Percentiles rank a stretch among this genome's conserved stretches.
These are phyloP conservation scores for Pachycephala philippinensis DNA, from an alignment of 2,113 vertebrate genomes.

Conservation along the genomic window DNA sequence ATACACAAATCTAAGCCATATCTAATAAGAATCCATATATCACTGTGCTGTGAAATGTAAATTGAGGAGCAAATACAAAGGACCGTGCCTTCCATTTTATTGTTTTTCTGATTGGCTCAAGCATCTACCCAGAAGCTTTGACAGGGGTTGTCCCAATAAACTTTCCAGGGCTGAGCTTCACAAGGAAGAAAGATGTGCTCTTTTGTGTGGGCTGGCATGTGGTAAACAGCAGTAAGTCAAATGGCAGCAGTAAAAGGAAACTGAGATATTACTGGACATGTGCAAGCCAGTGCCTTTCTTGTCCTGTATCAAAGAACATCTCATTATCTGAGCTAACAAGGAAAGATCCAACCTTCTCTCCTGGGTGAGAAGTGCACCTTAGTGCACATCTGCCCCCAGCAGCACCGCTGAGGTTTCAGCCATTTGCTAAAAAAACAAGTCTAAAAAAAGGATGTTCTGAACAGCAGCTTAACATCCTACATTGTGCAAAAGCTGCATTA, in stretches of 20 bases:
- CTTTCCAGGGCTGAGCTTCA: neutral
- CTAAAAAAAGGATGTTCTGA: neutral
- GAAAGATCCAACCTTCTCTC: neutral
- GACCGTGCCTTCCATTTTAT: neutral
- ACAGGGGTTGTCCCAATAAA: neutral
- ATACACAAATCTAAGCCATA: neutral
- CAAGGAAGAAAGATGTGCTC: neutral
- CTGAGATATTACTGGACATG: neutral
- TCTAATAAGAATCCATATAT: neutral
- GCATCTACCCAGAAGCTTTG: neutral
- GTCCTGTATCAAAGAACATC: neutral
- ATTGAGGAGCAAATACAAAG: neutral
- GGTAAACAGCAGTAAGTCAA: neutral
- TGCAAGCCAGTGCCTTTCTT: neutral
- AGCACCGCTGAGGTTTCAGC: neutral
- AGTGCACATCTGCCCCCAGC: neutral
- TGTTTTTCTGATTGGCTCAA: neutral
- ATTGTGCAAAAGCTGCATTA: neutral
- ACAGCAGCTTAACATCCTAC: neutral
- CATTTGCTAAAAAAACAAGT: neutral
- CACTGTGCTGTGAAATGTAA: neutral
- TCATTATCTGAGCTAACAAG: neutral
- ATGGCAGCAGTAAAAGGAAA: neutral
- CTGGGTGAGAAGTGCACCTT: neutral
- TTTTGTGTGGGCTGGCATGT: neutral